Evolutionary conservation across 2,113 vertebrate species (phyloP).

Genomic region (Myotis brandtii): DNA sequence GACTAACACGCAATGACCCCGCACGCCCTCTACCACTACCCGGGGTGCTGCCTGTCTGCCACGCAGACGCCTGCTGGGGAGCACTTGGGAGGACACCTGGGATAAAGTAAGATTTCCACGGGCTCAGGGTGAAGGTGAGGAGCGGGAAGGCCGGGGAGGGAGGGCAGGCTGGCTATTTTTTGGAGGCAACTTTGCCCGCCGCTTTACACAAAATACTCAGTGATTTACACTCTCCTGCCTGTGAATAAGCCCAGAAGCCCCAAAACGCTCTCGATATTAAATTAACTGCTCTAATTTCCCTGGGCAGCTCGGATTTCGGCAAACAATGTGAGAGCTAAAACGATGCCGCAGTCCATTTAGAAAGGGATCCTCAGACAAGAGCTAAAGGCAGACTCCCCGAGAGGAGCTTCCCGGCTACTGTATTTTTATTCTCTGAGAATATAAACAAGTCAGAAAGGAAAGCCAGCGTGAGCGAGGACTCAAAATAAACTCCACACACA

Average conservation of each 20-base stretch:
- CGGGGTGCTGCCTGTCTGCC: background rate
- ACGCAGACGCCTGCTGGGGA: background rate
- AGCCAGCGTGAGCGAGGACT: constrained; percentile 37
- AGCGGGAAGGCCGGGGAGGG: background rate
- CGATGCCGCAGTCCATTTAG: constrained; percentile 31
- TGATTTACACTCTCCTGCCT: constrained; percentile 30
- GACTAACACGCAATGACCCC: accelerated
- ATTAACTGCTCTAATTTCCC: constrained; percentile 71
- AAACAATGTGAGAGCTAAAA: constrained; percentile 50
- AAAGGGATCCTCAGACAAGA: background rate
- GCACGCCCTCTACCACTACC: background rate
- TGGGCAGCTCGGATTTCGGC: constrained; percentile 41
- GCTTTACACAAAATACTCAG: background rate
- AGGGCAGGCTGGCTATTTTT: background rate
- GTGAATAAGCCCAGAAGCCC: constrained; percentile 61
- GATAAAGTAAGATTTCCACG: background rate
- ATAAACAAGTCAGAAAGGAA: constrained; percentile 70
- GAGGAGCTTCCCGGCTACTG: background rate
- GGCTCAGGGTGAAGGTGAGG: too few relatives aligned
- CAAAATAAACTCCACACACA: background rate
- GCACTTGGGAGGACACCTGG: background rate
- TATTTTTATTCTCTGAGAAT: constrained; percentile 64
- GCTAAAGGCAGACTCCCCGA: background rate
- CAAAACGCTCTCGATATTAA: constrained; percentile 66
- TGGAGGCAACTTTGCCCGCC: background rate